A percentile compares a stretch with the other conserved stretches of the same genome.
Conservation (phyloP, 2,797 vertebrate genomes). For the Halcyon chelicuti region DNA sequence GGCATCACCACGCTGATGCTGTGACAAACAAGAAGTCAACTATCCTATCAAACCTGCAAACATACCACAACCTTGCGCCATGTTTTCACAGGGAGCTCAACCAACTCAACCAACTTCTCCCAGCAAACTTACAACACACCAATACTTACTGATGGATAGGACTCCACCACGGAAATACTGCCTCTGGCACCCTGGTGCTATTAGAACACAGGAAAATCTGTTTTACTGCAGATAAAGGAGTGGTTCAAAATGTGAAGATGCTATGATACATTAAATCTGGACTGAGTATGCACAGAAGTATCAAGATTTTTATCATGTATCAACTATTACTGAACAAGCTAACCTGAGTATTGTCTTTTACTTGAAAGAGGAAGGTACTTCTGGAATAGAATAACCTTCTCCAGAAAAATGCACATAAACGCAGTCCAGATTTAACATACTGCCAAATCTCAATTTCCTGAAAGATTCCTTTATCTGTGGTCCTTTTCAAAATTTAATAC, state of each 20-base stretch:
- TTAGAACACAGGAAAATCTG: not conserved
- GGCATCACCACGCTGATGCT: not conserved
- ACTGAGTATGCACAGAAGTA: not conserved
- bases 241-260: not conserved
- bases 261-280: not conserved
- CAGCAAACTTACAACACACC: not conserved
- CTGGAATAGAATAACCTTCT: not conserved
- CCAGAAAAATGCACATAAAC: not conserved
- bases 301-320: not conserved
- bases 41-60: not conserved
- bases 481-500: not conserved
- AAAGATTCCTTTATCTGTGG: not conserved
- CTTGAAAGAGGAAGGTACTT: not conserved
- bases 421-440: not conserved
- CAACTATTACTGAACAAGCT: not conserved
- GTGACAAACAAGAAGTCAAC: not conserved
- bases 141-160: not conserved
- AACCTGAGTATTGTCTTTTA: not conserved
- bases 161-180: not conserved
- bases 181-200: not conserved
- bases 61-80: rapidly evolving
- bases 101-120: not conserved
- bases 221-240: not conserved
- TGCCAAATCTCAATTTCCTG: not conserved
- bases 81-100: not conserved